Evolutionary conservation across 2,888 invertebrate genomes (phyloP).

Genomic region (Melinopterus prodromus): DNA sequence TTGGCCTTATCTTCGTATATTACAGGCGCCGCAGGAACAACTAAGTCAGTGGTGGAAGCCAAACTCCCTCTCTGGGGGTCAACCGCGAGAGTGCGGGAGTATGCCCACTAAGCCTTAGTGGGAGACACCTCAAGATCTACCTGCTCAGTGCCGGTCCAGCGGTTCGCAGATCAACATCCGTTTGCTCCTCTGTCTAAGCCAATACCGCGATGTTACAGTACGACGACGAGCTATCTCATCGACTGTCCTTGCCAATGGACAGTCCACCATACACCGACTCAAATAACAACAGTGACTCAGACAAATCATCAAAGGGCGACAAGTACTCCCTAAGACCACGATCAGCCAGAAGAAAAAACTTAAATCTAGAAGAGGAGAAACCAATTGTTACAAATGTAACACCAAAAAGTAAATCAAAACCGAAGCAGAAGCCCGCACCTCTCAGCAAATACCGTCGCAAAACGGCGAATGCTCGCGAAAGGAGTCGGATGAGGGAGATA

Average conservation of each 20-base stretch:
- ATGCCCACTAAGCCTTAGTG: constrained; percentile 43
- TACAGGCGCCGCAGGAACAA: constrained; percentile 26
- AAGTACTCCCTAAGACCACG: constrained; percentile 60
- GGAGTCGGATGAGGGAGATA: constrained; percentile 73
- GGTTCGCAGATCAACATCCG: constrained; percentile 41
- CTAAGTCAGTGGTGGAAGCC: constrained; percentile 5
- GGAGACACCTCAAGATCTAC: constrained; percentile 48
- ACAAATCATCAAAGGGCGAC: constrained; percentile 51
- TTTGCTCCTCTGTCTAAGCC: constrained; percentile 11
- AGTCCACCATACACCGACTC: constrained; percentile 52
- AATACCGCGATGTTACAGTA: constrained; percentile 46
- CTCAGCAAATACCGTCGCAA: constrained; percentile 73
- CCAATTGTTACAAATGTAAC: constrained; percentile 36
- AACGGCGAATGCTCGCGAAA: constrained; percentile 73
- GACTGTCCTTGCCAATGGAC: constrained; percentile 53
- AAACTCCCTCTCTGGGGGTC: constrained; percentile 38
- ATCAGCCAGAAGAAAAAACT: constrained; percentile 49
- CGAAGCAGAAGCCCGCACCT: constrained; percentile 62
- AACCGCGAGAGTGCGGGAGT: constrained; percentile 42
- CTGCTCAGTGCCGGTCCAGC: constrained; percentile 46
- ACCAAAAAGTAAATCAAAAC: constrained; percentile 41
- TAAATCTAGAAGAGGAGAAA: constrained; percentile 34
- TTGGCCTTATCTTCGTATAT: neutral
- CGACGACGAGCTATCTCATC: constrained; percentile 55
- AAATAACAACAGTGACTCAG: constrained; percentile 55